These are phyloP conservation scores for Chaetophractus vellerosus DNA, from an alignment of 2,797 vertebrate species.

Conservation along the genomic window DNA sequence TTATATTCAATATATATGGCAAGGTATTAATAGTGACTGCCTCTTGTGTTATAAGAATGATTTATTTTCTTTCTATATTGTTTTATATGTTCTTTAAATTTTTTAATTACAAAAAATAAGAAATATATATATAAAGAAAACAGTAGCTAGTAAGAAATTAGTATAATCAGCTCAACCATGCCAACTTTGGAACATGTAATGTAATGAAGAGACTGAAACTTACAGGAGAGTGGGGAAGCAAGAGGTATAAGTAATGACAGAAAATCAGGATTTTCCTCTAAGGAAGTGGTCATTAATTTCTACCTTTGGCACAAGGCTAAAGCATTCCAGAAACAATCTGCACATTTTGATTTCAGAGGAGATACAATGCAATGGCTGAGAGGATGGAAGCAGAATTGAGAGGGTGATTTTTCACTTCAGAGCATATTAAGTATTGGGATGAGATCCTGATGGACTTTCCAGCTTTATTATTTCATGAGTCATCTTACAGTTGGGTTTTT, in stretches of 20 bases:
- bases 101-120: neutral
- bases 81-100: neutral
- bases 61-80: conserved; percentile 7
- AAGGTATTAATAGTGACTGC: neutral
- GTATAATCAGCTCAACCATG: neutral
- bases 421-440: neutral
- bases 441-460: neutral
- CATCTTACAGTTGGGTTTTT: neutral
- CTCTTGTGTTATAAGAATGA: neutral
- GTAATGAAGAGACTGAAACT: neutral
- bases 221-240: neutral
- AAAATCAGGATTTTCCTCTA: neutral
- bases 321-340: neutral
- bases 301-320: neutral
- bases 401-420: neutral
- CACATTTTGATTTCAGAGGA: neutral
- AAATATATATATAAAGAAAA: conserved; percentile 16
- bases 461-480: neutral
- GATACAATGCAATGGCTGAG: neutral
- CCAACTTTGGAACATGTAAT: neutral
- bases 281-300: neutral
- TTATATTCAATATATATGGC: neutral
- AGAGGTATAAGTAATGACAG: neutral
- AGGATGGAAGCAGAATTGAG: neutral
- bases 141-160: neutral